These are phyloP conservation scores for Ptilodon capucinus DNA, from an alignment of 2,888 invertebrate species.

Conservation along the genomic window DNA sequence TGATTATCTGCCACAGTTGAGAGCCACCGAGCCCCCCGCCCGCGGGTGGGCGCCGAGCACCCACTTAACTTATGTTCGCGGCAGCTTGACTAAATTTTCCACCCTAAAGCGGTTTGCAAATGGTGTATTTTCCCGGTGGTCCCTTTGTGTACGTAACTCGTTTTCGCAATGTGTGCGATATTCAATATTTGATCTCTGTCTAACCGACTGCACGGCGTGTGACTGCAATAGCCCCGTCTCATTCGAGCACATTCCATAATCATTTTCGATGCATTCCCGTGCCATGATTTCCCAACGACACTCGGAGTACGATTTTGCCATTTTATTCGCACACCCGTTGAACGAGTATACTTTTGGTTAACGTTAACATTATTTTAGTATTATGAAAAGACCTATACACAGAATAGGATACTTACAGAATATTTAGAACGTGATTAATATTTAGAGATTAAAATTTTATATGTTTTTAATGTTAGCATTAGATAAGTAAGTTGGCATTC, in stretches of 20 bases:
- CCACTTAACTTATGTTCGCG: conserved; percentile 53
- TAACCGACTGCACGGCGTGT: conserved; percentile 73
- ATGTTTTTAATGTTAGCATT: no score
- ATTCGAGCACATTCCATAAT: conserved; percentile 77
- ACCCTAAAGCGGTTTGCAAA: conserved; percentile 48
- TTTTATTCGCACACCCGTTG: conserved; percentile 5
- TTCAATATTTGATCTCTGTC: conserved; percentile 83
- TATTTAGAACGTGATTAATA: no score
- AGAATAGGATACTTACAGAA: no score
- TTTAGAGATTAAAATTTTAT: no score
- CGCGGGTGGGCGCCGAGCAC: conserved; percentile 37
- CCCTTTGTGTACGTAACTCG: conserved; percentile 43
- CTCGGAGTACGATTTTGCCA: conserved; percentile 55
- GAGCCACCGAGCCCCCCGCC: conserved; percentile 74
- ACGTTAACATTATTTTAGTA: background rate
- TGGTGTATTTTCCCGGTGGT: conserved; percentile 52
- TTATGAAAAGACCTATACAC: no score
- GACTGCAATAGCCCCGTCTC: conserved; percentile 75
- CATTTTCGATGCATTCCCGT: conserved; percentile 81
- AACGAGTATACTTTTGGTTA: background rate
- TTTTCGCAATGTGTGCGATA: conserved; percentile 55
- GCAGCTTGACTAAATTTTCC: conserved; percentile 41
- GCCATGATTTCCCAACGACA: conserved; percentile 78
- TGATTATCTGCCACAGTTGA: conserved; percentile 84
- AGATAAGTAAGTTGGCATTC: no score